A percentile compares a stretch with the other conserved stretches of the same genome.
Conservation (phyloP, 2,113 vertebrate genomes). For the Ptilorrhoa leucosticta region DNA sequence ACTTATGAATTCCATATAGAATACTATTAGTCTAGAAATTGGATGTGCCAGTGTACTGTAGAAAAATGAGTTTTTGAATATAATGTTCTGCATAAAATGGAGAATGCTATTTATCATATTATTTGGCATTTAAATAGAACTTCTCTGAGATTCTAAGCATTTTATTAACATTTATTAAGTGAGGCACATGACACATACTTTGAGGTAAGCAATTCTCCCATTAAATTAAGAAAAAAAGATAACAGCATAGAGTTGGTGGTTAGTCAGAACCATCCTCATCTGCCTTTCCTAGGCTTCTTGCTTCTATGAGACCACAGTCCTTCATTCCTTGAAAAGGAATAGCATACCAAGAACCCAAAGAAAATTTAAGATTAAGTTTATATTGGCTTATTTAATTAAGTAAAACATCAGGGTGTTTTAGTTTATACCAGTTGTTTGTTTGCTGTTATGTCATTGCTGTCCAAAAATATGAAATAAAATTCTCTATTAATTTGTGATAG, state of each 20-base stretch:
- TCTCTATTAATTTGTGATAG: background rate
- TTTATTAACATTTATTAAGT: constrained; percentile 25
- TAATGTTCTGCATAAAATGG: background rate
- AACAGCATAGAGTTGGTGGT: background rate
- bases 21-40: constrained; percentile 16
- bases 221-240: background rate
- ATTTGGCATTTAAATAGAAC: constrained; percentile 8
- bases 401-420: background rate
- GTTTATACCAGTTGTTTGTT: background rate
- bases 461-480: background rate
- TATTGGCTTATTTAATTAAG: background rate
- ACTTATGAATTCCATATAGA: background rate
- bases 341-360: background rate
- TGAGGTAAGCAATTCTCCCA: background rate
- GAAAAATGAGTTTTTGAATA: constrained; percentile 21
- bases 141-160: background rate
- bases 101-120: constrained; percentile 13
- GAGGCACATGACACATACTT: background rate
- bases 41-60: background rate
- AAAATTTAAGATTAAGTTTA: background rate
- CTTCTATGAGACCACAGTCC: background rate
- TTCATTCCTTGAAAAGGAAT: background rate
- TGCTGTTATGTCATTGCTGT: background rate
- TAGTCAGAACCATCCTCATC: background rate
- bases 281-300: background rate